A percentile compares a stretch with the other conserved stretches of the same genome.
Evolutionary conservation across 2,113 vertebrate species (phyloP).

Genomic region (Albula glossodonta): DNA sequence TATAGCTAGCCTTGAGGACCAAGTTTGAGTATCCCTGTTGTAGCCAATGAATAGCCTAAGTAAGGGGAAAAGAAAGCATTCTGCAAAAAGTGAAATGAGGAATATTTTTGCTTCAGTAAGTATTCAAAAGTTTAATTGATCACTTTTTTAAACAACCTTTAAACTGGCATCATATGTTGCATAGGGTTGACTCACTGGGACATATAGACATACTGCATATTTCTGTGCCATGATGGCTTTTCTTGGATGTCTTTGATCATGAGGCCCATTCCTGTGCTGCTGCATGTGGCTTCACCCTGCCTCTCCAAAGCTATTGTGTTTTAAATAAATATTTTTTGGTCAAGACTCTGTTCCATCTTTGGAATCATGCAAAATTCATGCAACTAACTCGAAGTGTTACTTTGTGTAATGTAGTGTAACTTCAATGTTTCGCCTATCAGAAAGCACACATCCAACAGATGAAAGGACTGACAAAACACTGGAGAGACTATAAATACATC

Average conservation of each 20-base stretch:
- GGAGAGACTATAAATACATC: no score
- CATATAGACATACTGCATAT: background rate
- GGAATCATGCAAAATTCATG: background rate
- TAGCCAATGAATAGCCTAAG: no score
- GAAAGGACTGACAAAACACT: background rate
- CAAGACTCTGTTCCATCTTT: background rate
- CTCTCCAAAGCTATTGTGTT: background rate
- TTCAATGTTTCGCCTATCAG: background rate
- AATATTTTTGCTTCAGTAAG: background rate
- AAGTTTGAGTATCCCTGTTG: no score
- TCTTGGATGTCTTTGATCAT: background rate
- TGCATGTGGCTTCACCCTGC: background rate
- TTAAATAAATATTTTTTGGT: background rate
- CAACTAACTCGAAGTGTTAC: background rate
- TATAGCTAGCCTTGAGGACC: no score
- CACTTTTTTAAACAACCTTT: background rate
- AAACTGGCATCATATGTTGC: background rate
- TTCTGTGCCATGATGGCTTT: background rate
- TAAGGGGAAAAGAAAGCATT: no score
- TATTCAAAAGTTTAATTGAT: background rate
- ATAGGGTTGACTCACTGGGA: background rate
- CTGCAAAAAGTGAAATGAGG: background rate
- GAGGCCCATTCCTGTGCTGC: background rate
- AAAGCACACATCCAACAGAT: background rate
- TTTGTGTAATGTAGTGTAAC: background rate